A percentile compares a stretch with the other conserved stretches of the same genome.
phyloP scores from a whole-genome alignment of 2,888 invertebrate genomes.

The Aphidoletes aphidimyza region DNA sequence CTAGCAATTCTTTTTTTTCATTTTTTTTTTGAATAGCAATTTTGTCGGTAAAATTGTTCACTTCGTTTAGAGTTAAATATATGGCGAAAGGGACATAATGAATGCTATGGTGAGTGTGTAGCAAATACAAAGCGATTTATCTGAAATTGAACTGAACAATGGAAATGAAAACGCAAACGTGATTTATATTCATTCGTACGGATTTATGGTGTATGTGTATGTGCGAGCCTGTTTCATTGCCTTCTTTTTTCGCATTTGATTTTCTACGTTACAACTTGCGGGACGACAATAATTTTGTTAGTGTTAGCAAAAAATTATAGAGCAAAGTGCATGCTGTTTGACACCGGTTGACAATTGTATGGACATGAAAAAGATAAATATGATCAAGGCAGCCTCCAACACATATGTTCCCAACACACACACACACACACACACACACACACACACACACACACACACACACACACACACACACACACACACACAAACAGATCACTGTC shows the following conservation, averaged over 20 bases:
- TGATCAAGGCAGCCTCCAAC: too few relatives aligned
- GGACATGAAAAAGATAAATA: too few relatives aligned
- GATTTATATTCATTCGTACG: slow-evolving; percentile 42
- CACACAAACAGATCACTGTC: too few relatives aligned
- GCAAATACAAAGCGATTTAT: slow-evolving; percentile 10
- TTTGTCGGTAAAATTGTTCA: neutral
- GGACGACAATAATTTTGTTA: too few relatives aligned
- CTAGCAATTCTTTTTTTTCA: neutral
- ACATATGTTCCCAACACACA: too few relatives aligned
- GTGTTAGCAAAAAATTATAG: neutral
- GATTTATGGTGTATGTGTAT: slow-evolving; percentile 6
- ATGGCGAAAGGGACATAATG: neutral
- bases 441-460: too few relatives aligned
- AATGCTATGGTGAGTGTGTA: neutral
- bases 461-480: too few relatives aligned
- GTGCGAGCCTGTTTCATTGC: neutral
- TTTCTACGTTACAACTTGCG: too few relatives aligned
- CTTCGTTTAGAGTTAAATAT: neutral
- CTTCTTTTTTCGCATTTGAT: too few relatives aligned
- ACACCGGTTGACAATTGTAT: too few relatives aligned
- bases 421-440: too few relatives aligned
- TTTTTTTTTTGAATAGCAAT: neutral
- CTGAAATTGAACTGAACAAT: neutral
- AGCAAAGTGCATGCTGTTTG: neutral
- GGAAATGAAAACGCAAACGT: slow-evolving; percentile 43